Conservation (phyloP, 1,140 invertebrate species). For the Drosophila kanapiae region DNA sequence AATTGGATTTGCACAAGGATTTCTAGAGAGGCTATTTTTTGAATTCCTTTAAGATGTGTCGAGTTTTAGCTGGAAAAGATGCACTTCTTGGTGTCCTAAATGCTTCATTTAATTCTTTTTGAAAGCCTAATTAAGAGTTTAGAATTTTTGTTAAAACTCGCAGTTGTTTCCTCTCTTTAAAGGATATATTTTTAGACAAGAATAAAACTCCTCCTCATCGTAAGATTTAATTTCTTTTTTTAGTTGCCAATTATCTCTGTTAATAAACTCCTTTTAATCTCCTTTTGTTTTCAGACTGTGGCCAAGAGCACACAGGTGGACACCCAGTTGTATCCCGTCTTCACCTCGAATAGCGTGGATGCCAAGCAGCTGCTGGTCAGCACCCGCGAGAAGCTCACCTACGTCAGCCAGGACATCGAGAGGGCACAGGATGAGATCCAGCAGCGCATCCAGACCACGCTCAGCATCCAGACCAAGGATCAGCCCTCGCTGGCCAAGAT, state of each 20-base stretch:
- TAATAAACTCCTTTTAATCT: background rate
- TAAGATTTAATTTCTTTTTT: background rate
- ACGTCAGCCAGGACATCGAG: constrained; percentile 90
- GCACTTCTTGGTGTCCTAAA: background rate
- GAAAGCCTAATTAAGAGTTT: background rate
- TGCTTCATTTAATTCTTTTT: background rate
- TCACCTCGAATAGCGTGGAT: constrained; percentile 88
- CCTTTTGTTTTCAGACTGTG: constrained; percentile 87
- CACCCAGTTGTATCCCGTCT: constrained; percentile 91
- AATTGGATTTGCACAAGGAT: constrained; percentile 2
- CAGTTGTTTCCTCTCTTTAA: background rate
- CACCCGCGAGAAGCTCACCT: constrained; percentile 86
- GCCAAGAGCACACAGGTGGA: constrained; percentile 91
- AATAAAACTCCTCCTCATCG: background rate
- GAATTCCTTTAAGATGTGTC: background rate
- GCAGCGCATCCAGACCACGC: constrained; percentile 88
- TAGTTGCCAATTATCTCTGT: too few relatives aligned
- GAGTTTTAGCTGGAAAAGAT: background rate
- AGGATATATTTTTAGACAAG: too few relatives aligned
- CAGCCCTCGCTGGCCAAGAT: constrained; percentile 88
- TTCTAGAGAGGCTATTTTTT: background rate
- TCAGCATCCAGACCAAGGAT: constrained; percentile 86
- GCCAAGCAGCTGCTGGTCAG: constrained; percentile 87
- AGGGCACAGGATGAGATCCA: constrained; percentile 90
- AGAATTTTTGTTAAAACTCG: background rate